A percentile compares a stretch with the other conserved stretches of the same genome.
These are phyloP conservation scores for Morpho deidamia DNA, from an alignment of 2,888 invertebrate genomes.

Conservation along the genomic window DNA sequence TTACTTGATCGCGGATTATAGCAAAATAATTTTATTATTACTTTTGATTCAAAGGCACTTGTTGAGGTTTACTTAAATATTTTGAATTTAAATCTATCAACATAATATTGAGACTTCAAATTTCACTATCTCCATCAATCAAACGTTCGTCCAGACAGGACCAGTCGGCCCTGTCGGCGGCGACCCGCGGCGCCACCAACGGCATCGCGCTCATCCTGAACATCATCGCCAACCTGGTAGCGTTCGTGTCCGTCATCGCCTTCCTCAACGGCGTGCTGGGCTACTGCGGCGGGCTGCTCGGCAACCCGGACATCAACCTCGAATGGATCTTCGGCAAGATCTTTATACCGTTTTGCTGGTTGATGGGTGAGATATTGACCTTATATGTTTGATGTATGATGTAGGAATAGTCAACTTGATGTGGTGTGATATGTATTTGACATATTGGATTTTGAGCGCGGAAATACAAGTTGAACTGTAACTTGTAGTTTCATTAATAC, in stretches of 20 bases:
- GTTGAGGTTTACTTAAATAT: too few species aligned
- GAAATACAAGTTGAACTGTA: too few species aligned
- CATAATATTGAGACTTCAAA: too few species aligned
- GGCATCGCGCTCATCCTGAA: conserved; percentile 90
- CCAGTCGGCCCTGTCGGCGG: conserved; percentile 92
- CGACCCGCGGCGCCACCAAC: conserved; percentile 90
- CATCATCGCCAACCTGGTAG: conserved; percentile 94
- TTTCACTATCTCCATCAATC: conserved; percentile 9
- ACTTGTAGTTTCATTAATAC: too few species aligned
- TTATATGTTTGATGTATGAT: not conserved
- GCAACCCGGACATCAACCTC: conserved; percentile 78
- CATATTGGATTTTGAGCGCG: too few species aligned
- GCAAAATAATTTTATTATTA: too few species aligned
- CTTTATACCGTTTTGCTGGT: conserved; percentile 93
- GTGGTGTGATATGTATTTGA: too few species aligned
- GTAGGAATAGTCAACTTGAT: not conserved
- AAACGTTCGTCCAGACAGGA: conserved; percentile 80
- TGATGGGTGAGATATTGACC: conserved; percentile 81
- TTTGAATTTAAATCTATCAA: too few species aligned
- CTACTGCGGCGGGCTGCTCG: conserved; percentile 90
- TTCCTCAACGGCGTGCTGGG: conserved; percentile 89
- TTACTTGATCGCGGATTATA: too few species aligned
- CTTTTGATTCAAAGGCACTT: too few species aligned
- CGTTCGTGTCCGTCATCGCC: conserved; percentile 92
- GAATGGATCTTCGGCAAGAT: conserved; percentile 91